Conservation (phyloP, 2,888 invertebrate genomes). For the Sphecodes monilicornis region DNA sequence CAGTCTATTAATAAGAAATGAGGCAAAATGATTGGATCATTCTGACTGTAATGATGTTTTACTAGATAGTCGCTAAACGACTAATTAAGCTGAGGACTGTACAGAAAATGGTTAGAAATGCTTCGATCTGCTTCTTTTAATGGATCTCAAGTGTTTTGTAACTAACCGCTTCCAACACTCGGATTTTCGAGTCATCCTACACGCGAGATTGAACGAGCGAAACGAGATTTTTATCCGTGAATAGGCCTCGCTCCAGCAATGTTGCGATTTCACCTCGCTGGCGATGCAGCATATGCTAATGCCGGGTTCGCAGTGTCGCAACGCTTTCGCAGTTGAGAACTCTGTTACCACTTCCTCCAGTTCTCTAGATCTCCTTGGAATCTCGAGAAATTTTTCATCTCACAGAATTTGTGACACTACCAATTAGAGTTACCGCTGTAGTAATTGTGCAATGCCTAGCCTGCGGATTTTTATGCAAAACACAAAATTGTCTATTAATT, state of each 20-base stretch:
- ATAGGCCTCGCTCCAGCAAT: not conserved
- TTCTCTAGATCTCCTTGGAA: not conserved
- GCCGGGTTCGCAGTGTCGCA: constrained; percentile 12
- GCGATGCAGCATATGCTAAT: not conserved
- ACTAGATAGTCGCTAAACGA: too few species aligned
- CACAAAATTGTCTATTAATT: too few species aligned
- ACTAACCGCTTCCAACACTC: too few species aligned
- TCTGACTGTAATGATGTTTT: too few species aligned
- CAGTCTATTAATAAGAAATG: too few species aligned
- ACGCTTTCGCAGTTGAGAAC: constrained; percentile 20
- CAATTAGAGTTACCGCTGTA: not conserved
- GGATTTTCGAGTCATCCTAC: too few species aligned
- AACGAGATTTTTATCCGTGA: not conserved
- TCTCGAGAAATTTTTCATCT: not conserved
- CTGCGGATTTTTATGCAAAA: not conserved
- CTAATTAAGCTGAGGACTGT: too few species aligned
- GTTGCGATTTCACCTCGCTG: not conserved
- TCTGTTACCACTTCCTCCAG: not conserved
- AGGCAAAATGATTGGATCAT: too few species aligned
- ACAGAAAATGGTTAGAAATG: too few species aligned
- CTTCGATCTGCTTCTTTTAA: too few species aligned
- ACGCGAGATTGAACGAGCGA: not conserved
- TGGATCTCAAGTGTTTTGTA: too few species aligned
- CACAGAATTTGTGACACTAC: not conserved
- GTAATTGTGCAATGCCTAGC: not conserved